A percentile compares a stretch with the other conserved stretches of the same genome.
Conservation (phyloP, 1,140 invertebrate genomes). For the Anoplophora glabripennis region DNA sequence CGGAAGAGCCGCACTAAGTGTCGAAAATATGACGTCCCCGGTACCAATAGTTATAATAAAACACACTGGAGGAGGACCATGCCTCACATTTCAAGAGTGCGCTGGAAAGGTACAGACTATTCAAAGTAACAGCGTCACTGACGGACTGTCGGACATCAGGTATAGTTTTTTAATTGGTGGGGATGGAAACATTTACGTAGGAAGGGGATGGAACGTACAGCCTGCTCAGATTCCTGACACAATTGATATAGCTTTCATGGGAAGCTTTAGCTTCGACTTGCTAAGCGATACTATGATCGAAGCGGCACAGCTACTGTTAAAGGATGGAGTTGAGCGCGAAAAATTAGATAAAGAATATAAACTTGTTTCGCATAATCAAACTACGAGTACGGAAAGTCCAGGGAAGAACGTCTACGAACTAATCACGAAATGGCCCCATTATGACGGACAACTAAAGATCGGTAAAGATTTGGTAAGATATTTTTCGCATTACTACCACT, state of each 20-base stretch:
- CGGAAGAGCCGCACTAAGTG: too few species aligned
- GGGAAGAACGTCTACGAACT: conserved; percentile 35
- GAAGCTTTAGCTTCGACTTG: too few species aligned
- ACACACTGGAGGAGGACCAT: conserved; percentile 3
- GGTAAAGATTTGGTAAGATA: too few species aligned
- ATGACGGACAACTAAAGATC: too few species aligned
- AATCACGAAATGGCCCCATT: conserved; percentile 39
- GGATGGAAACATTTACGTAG: conserved; percentile 63
- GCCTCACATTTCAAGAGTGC: not conserved
- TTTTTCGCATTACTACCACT: too few species aligned
- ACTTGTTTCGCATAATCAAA: too few species aligned
- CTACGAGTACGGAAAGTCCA: too few species aligned
- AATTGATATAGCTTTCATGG: conserved; percentile 51
- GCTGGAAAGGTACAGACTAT: conserved; percentile 43
- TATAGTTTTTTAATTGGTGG: conserved; percentile 69
- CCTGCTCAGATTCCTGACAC: conserved; percentile 50
- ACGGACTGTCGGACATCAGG: conserved; percentile 48
- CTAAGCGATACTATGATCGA: too few species aligned
- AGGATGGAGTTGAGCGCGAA: too few species aligned
- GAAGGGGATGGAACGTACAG: conserved; percentile 58
- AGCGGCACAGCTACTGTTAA: too few species aligned
- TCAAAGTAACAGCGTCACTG: conserved; percentile 45
- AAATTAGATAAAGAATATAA: too few species aligned
- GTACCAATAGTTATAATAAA: too few species aligned
- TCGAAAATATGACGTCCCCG: not conserved